Evolutionary conservation across 1,140 invertebrate genomes (phyloP), one percentile per base, ranked within the genome.

Genomic region (Rhizoglyphus robini): DNA sequence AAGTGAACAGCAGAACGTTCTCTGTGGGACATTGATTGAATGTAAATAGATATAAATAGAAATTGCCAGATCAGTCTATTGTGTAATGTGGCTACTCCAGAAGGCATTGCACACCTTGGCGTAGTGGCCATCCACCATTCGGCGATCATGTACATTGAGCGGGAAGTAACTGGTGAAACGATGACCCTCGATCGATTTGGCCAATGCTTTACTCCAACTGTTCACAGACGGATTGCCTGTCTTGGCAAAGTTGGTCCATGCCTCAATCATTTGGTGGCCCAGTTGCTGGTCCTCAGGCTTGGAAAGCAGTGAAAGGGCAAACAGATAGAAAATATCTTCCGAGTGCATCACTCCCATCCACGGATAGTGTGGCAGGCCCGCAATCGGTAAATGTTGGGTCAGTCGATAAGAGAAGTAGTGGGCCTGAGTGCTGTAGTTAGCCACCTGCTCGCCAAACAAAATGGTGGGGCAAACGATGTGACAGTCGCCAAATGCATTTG

Each of bases 301-400:
- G 31, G 63, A 71, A 4, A 31, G n/a, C n/a, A 27, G 20, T 15
- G 70, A 68, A 11, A 15, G 68, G 23, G 93, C 92, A 75, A 96
- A 96, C 23, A 95, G 82, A 75, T 90, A 96, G 72, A 83, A 87
- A 67, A 97, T 94, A 76, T 97, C 94, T 75, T 96, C 92, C 0
- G 85, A 92, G 75, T 97, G 94, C 81, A 96, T 85, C 0, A 91
- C 90, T 8, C 93, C 93, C 66, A 92, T 91, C 93, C 93, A 97
- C 13, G 11, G 3, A 51, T 11, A 41, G 4, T 46, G 23, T 15
- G 41, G 41, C 41, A 34, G 11, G 83, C 83, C 65, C 13, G 31
- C 11, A 23, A 41, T n/a, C 4, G 30, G n/a, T 20, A 29, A 31
- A 18, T n/a, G 58, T n/a, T 60, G 58, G n/a, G 36, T 60, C 30